phyloP scores from a whole-genome alignment of 2,888 invertebrate species.

The Boloria selene region DNA sequence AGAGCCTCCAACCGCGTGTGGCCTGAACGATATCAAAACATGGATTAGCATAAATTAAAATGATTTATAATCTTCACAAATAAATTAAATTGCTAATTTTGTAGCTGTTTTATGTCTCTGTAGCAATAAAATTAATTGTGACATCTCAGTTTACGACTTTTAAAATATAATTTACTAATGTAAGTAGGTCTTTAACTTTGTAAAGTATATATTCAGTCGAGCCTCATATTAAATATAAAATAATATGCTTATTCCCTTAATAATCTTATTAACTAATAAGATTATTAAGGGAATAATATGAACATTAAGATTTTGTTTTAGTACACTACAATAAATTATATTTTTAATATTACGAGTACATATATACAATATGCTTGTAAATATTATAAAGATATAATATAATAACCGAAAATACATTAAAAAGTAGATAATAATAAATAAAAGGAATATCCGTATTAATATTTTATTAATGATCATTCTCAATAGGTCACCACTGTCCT shows the following conservation, averaged over 20 bases:
- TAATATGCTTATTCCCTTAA: too few species aligned
- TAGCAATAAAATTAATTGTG: constrained; percentile 38
- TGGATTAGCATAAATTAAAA: constrained; percentile 51
- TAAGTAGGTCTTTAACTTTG: constrained; percentile 32
- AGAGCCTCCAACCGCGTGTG: constrained; percentile 78
- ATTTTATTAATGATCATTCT: constrained; percentile 60
- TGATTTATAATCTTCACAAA: constrained; percentile 38
- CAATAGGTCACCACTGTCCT: constrained; percentile 81
- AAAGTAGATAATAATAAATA: neutral
- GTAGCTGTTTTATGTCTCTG: constrained; percentile 35
- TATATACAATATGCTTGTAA: too few species aligned
- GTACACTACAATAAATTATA: neutral
- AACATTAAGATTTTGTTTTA: neutral
- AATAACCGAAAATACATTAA: neutral
- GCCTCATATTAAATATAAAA: neutral
- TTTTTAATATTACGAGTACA: neutral
- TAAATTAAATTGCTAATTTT: constrained; percentile 39
- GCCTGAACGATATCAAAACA: constrained; percentile 51
- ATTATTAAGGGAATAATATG: neutral
- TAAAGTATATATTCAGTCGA: constrained; percentile 16
- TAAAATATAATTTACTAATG: constrained; percentile 37
- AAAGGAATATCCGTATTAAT: constrained; percentile 55
- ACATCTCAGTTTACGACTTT: constrained; percentile 36
- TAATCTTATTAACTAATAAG: constrained; percentile 2
- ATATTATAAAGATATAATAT: neutral